Percentiles rank a stretch among this genome's conserved stretches.
Evolutionary conservation across 2,797 vertebrate genomes (phyloP).

Genomic region (Xenops minutus): DNA sequence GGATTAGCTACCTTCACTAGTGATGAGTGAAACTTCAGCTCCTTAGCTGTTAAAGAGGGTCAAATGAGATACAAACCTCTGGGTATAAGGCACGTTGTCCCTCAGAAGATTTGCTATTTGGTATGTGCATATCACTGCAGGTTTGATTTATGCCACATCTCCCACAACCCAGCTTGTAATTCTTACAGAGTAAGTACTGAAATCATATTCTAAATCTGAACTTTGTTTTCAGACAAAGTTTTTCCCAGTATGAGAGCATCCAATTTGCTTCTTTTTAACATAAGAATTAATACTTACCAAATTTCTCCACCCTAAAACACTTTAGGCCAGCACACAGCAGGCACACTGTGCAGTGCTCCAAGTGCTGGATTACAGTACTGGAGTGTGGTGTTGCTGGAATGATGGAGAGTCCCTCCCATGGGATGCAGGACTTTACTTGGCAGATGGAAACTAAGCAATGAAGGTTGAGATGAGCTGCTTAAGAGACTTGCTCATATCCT

Average conservation of each 20-base stretch:
- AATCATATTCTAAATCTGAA: not conserved
- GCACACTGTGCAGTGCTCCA: not conserved
- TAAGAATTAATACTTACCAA: not conserved
- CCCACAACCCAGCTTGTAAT: not conserved
- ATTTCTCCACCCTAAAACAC: not conserved
- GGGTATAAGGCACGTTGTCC: not conserved
- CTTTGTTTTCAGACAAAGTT: fast-evolving
- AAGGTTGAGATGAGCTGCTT: not conserved
- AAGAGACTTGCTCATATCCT: not conserved
- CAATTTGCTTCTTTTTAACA: not conserved
- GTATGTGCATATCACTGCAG: not conserved
- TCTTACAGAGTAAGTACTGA: not conserved
- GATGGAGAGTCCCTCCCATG: fast-evolving
- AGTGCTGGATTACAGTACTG: not conserved
- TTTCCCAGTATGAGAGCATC: not conserved
- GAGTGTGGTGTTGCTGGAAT: fast-evolving
- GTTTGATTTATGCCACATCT: not conserved
- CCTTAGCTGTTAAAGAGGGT: not conserved
- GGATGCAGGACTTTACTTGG: not conserved
- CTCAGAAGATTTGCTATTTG: not conserved
- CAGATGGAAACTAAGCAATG: not conserved
- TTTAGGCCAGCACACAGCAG: not conserved
- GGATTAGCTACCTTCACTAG: not conserved
- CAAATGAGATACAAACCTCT: not conserved
- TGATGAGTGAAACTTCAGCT: not conserved